A percentile compares a stretch with the other conserved stretches of the same genome.
These are phyloP conservation scores for Orius insidiosus DNA, from an alignment of 1,140 invertebrate genomes.

Conservation along the genomic window DNA sequence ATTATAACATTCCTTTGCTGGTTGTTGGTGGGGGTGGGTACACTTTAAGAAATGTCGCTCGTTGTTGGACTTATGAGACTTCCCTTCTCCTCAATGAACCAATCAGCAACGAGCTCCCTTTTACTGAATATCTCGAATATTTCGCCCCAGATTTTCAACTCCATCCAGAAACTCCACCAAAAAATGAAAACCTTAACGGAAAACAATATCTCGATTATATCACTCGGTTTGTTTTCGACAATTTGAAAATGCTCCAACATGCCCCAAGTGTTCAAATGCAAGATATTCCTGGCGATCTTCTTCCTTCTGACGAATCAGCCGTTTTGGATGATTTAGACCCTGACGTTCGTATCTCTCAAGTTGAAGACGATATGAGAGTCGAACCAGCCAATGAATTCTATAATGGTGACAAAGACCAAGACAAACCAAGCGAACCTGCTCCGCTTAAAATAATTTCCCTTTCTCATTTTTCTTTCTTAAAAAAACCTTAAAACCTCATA, in stretches of 20 bases:
- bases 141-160: constrained; percentile 90
- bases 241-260: constrained; percentile 72
- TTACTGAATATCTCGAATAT: constrained; percentile 87
- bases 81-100: constrained; percentile 79
- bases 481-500: too few relatives aligned
- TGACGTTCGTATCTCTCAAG: constrained; percentile 58
- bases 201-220: constrained; percentile 82
- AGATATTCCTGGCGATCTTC: constrained; percentile 57
- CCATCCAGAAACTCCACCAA: constrained; percentile 69
- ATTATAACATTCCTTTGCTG: constrained; percentile 80
- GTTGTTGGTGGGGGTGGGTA: constrained; percentile 95
- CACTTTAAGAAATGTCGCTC: constrained; percentile 89
- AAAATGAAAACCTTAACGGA: constrained; percentile 80
- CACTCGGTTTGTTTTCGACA: constrained; percentile 67
- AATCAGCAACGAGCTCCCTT: constrained; percentile 82
- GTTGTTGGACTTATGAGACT: constrained; percentile 99
- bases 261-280: constrained; percentile 88
- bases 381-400: constrained; percentile 86
- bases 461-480: too few relatives aligned
- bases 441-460: too few relatives aligned
- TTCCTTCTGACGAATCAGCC: constrained; percentile 39
- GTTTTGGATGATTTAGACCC: constrained; percentile 62
- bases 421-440: constrained; percentile 10
- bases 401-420: constrained; percentile 49
- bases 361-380: constrained; percentile 67